Conservation (phyloP, 2,888 invertebrate species). For the Dolomedes plantarius region DNA sequence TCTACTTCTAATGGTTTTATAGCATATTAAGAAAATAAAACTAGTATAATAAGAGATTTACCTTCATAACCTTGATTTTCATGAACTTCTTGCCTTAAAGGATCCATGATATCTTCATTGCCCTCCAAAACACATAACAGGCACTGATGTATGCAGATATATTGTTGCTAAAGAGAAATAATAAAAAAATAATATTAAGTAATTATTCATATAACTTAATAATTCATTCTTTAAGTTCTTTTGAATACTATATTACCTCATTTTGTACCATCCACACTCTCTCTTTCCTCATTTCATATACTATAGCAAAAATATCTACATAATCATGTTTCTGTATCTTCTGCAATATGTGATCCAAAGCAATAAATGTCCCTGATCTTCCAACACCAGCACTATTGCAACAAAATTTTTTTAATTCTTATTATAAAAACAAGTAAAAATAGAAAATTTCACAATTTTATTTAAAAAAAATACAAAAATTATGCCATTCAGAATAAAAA, state of each 20-base stretch:
- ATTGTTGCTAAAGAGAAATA: slow-evolving; percentile 93
- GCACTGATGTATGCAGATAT: slow-evolving; percentile 99
- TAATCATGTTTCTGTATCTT: slow-evolving; percentile 89
- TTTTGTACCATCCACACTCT: slow-evolving; percentile 94
- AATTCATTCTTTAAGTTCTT: no score
- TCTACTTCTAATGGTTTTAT: no score
- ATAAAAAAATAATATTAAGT: no score
- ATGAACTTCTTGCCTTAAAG: slow-evolving; percentile 84
- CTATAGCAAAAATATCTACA: slow-evolving; percentile 97
- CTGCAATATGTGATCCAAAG: slow-evolving; percentile 94
- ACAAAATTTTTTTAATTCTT: neutral
- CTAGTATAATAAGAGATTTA: no score
- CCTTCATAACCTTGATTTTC: slow-evolving; percentile 96
- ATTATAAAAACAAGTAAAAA: no score
- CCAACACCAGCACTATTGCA: slow-evolving; percentile 82
- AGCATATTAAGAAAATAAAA: no score
- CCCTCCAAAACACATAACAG: slow-evolving; percentile 95
- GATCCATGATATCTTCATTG: slow-evolving; percentile 81
- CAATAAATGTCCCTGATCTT: slow-evolving; percentile 95
- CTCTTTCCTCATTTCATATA: slow-evolving; percentile 96
- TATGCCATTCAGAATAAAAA: no score
- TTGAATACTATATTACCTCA: slow-evolving; percentile 76
- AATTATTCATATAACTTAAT: no score
- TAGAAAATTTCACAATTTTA: no score
- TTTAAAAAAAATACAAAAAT: no score